phyloP scores from a whole-genome alignment of 2,888 invertebrate genomes.

The Ormyrus thymus region DNA sequence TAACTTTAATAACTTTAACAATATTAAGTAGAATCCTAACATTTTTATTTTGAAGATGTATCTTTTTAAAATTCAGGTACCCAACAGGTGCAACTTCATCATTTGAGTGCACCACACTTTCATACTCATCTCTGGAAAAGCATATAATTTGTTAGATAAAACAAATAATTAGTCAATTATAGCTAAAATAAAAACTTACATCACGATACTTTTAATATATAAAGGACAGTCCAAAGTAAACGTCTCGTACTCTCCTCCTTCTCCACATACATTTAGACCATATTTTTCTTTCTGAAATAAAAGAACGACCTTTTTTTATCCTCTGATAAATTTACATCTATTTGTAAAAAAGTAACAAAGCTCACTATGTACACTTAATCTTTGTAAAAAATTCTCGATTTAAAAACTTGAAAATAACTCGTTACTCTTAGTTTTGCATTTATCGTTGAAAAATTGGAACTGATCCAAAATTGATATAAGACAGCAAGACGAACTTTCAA shows the following conservation, averaged over 20 bases:
- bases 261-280: constrained; percentile 96
- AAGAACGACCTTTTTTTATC: constrained; percentile 57
- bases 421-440: constrained; percentile 46
- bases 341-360: neutral
- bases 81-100: constrained; percentile 97
- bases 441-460: constrained; percentile 55
- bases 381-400: constrained; percentile 31
- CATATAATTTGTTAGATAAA: constrained; percentile 54
- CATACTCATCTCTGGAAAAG: constrained; percentile 85
- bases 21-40: constrained; percentile 30
- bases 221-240: constrained; percentile 98
- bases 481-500: constrained; percentile 49
- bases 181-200: constrained; percentile 81
- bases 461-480: constrained; percentile 57
- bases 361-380: neutral
- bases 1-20: neutral
- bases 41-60: constrained; percentile 79
- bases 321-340: constrained; percentile 12
- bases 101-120: constrained; percentile 91
- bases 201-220: constrained; percentile 90
- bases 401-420: constrained; percentile 46
- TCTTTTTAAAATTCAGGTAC: constrained; percentile 90
- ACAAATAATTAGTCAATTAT: constrained; percentile 52
- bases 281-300: constrained; percentile 87
- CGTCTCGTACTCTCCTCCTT: constrained; percentile 99